Percentiles rank a stretch among this genome's conserved stretches.
Conservation (phyloP, 2,797 vertebrate species). For the Novumbra hubbsi region DNA sequence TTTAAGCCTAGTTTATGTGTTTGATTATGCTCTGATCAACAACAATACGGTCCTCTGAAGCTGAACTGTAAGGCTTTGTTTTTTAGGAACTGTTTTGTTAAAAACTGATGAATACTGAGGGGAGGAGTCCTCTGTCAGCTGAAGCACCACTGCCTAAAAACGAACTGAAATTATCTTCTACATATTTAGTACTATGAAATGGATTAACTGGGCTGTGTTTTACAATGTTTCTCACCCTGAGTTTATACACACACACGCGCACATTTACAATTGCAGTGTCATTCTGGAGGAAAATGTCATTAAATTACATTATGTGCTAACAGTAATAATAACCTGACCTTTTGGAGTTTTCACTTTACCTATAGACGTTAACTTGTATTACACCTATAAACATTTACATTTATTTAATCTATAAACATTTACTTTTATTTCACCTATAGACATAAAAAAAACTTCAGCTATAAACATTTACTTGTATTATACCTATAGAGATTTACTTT, state of each 20-base stretch:
- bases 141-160: conserved; percentile 49
- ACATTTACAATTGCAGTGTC: background rate
- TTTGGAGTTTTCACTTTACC: too few relatives aligned
- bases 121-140: conserved; percentile 36
- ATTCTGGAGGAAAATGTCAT: too few relatives aligned
- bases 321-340: too few relatives aligned
- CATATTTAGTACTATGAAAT: conserved; percentile 28
- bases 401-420: too few relatives aligned
- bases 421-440: too few relatives aligned
- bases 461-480: too few relatives aligned
- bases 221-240: background rate
- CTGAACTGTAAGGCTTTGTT: background rate
- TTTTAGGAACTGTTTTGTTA: conserved; percentile 15
- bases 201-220: background rate
- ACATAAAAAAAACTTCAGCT: too few relatives aligned
- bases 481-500: too few relatives aligned
- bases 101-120: conserved; percentile 57
- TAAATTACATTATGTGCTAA: too few relatives aligned
- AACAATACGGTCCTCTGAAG: background rate
- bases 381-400: too few relatives aligned
- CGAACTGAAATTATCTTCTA: conserved; percentile 48
- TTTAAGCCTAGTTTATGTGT: background rate
- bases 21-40: background rate
- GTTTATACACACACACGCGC: conserved; percentile 17
- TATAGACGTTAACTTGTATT: too few relatives aligned